Evolutionary conservation across 2,888 invertebrate genomes (phyloP).

Genomic region (Agonopterix heracliana): DNA sequence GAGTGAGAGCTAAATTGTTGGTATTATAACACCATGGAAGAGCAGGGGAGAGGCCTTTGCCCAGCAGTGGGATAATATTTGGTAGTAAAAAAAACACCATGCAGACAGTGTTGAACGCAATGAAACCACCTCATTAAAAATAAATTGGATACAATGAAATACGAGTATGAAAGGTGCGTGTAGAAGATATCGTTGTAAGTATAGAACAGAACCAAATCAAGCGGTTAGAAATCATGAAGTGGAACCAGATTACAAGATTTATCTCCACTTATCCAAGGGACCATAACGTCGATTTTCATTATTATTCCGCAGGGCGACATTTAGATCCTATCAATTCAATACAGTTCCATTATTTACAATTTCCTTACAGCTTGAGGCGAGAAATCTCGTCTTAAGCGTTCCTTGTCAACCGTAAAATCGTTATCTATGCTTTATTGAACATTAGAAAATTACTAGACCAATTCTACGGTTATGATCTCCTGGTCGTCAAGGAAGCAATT

Average conservation of each 20-base stretch:
- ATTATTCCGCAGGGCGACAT: slow-evolving; percentile 2
- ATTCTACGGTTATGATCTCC: slow-evolving; percentile 3
- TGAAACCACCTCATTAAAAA: no score
- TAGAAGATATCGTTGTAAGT: no score
- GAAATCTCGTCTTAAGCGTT: slow-evolving; percentile 29
- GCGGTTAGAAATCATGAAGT: slow-evolving; percentile 3
- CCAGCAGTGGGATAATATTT: no score
- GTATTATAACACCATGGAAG: no score
- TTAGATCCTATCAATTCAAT: slow-evolving; percentile 24
- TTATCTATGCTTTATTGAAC: slow-evolving; percentile 22
- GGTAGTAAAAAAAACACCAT: no score
- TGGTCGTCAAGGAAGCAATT: not conserved
- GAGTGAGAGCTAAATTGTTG: no score
- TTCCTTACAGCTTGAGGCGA: slow-evolving; percentile 34
- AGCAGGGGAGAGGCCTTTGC: no score
- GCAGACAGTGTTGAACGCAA: no score
- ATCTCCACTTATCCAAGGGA: slow-evolving; percentile 12
- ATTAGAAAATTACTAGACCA: slow-evolving; percentile 8
- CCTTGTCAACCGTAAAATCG: slow-evolving; percentile 24
- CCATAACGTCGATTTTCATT: slow-evolving; percentile 5
- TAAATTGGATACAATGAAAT: no score
- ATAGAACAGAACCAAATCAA: no score
- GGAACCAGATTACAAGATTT: slow-evolving; percentile 14
- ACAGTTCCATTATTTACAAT: slow-evolving; percentile 31
- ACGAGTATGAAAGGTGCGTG: no score